Conservation (phyloP, 1,140 invertebrate species). For the Zaprionus taronus region DNA sequence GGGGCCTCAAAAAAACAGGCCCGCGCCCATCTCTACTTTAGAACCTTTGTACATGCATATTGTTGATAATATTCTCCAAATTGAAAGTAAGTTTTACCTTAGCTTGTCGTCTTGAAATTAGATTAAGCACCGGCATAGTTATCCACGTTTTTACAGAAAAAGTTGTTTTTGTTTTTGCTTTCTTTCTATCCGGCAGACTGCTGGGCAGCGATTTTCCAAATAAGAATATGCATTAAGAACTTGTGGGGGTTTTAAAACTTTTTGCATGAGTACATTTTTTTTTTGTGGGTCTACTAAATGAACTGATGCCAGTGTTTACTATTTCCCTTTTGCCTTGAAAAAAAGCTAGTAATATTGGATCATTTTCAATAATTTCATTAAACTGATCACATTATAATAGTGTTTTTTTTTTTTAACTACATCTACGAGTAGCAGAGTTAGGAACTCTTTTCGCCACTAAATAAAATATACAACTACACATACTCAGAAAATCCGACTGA, state of each 20-base stretch:
- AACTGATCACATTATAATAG: background rate
- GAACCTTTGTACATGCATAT: background rate
- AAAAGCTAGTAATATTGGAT: background rate
- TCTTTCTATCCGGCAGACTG: background rate
- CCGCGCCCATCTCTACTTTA: no score
- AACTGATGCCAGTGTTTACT: no score
- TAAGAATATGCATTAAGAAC: background rate
- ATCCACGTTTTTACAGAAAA: background rate
- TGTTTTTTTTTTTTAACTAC: background rate
- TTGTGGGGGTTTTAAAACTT: background rate
- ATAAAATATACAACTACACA: slow-evolving; percentile 22
- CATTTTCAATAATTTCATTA: background rate
- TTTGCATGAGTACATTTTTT: no score
- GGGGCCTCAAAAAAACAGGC: no score
- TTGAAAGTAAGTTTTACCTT: slow-evolving; percentile 37
- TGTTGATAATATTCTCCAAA: background rate
- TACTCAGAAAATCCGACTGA: background rate
- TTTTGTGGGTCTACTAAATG: no score
- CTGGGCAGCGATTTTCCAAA: background rate
- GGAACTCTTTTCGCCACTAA: slow-evolving; percentile 8
- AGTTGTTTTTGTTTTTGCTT: background rate
- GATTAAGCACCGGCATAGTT: slow-evolving; percentile 61
- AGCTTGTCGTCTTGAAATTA: slow-evolving; percentile 44
- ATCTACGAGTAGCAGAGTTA: background rate
- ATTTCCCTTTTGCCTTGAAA: no score